Base-by-base conservation (phyloP, 2,113 vertebrate species). In the Melanostigma gelatinosum region DNA sequence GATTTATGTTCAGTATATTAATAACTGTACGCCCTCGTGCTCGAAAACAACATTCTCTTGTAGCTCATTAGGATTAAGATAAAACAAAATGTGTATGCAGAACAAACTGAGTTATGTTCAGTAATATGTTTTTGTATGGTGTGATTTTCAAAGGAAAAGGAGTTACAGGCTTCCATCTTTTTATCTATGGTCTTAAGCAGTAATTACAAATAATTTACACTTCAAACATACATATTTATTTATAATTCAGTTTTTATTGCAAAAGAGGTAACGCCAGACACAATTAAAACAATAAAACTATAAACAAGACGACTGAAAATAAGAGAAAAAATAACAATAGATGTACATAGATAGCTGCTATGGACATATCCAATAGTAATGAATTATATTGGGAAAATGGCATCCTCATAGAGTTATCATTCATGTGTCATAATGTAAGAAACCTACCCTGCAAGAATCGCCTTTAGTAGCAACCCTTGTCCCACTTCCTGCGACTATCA, bases 1-100 rank as follows among this genome's bases (percentile, higher is more conserved):
- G 77, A 50, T 85, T 83, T 84, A 85, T 75, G 84, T 85, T 85
- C 75, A 70, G 82, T 48, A n/a, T 83, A 84, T 89, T 90, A 87
- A 88, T 90, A 72, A 85, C 32, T 50, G 24, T 74, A 64, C 75
- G 60, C 87, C 83, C 75, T 29, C 16, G 34, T 86, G 84, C 79
- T 68, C 72, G 55, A 67, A 79, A 74, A 62, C 44, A 75, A 60
- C 22, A 42, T 72, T 61, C 75, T 84, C 58, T 61, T 74, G 72
- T 0, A 78, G 42, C 72, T 85, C 73, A 76, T 90, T 85, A 79
- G 66, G 80, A 67, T 84, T 48, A 70, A 46, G 64, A 88, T 82
- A 62, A 88, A 83, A 85, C 22, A 22, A 70, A 85, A 80, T 60
- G 62, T 48, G 32, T 73, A 27, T 55, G 67, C 72, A 71, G 60